Conservation (phyloP, 2,888 invertebrate genomes). For the Platynereis dumerilii region DNA sequence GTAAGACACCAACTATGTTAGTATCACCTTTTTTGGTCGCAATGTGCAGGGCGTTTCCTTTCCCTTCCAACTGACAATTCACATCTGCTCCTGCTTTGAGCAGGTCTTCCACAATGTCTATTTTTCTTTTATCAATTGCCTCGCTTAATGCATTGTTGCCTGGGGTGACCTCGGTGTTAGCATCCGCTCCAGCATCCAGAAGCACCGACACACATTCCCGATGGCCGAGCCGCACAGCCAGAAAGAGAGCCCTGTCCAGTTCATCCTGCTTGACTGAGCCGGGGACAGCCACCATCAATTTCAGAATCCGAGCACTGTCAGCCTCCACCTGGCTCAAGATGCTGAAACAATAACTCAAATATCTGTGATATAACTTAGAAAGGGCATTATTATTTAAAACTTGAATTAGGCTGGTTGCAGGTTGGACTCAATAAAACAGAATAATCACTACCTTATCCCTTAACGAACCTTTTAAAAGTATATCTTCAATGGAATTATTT, state of each 20-base stretch:
- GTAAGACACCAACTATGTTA: conserved; percentile 41
- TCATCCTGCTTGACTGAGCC: conserved; percentile 41
- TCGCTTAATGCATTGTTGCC: conserved; percentile 28
- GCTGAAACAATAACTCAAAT: too few relatives aligned
- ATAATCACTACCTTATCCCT: too few relatives aligned
- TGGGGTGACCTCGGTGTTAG: conserved; percentile 35
- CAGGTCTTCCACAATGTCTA: conserved; percentile 20
- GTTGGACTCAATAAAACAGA: too few relatives aligned
- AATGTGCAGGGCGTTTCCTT: conserved; percentile 26
- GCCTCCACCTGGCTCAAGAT: too few relatives aligned
- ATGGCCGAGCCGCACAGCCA: conserved; percentile 41
- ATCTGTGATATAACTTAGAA: too few relatives aligned
- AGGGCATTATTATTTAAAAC: too few relatives aligned
- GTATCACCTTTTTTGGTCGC: conserved; percentile 25
- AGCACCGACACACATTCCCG: conserved; percentile 42
- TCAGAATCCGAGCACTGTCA: conserved; percentile 35
- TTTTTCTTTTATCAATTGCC: conserved; percentile 25
- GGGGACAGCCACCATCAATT: conserved; percentile 42
- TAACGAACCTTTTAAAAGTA: too few relatives aligned
- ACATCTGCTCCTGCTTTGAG: conserved; percentile 39
- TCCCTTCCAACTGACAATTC: conserved; percentile 35
- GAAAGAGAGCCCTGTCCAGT: conserved; percentile 40
- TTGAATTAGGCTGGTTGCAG: too few relatives aligned
- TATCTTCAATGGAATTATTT: too few relatives aligned
- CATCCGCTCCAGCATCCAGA: conserved; percentile 39